Base-by-base conservation (phyloP, 2,888 invertebrate genomes). In the Elegia similella region DNA sequence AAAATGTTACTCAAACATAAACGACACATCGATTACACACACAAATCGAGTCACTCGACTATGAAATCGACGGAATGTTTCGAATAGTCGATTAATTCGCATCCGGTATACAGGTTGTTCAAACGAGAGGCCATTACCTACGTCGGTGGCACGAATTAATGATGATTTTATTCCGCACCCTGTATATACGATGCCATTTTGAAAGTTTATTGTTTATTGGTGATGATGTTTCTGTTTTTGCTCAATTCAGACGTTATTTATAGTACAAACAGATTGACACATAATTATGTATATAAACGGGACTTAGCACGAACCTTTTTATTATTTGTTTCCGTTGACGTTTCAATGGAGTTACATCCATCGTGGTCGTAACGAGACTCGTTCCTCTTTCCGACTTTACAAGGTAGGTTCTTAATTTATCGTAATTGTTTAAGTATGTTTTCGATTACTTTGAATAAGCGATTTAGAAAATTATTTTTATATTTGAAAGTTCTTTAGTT, bases 141-240 rank as follows among this genome's bases (percentile, higher is more conserved):
- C 78, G 88, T 88, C 88, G 82, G 73, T 75, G 74, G 75, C 88
- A 87, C 83, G 79, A 88, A 88, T 87, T 84, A 82, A 88, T 88
- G 88, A 72, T 88, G 83, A 88, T 88, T 87, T 88, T 88, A 88
- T 88, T 76, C 80, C 68, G 62, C 69, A 62, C 50, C 61, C 64
- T 64, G 64, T 64, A 64, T 59, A 60, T 72, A 62, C 32, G 65
- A 62, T 65, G 71, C 71, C 69, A 69, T 72, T 70, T 64, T 62
- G 66, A 66, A 67, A 68, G 71, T 76, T 75, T 75, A 76, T 74
- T 62, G 70, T 65, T 70, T 61, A 61, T 61, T 60, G 59, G 59
- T 59, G 64, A 62, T 64, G 63, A 62, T 60, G 61, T 62, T 55
- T 34, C 46, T 42, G 15, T 30, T 46, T 42, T 38, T 38, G 38